phyloP scores from a whole-genome alignment of 2,113 vertebrate genomes.

The Sphaerodactylus townsendi region DNA sequence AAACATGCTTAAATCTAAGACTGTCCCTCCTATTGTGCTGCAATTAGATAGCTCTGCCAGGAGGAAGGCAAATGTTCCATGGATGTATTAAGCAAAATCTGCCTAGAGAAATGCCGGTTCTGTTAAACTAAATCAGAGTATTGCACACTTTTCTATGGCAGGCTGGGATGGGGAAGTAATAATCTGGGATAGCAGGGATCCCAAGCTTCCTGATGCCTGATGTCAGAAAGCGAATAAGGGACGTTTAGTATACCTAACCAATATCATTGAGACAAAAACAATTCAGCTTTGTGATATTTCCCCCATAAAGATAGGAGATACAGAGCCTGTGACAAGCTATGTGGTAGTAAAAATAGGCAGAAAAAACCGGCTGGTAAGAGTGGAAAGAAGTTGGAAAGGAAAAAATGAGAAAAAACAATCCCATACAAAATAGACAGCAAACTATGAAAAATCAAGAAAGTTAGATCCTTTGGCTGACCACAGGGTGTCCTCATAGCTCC shows the following conservation, averaged over 20 bases:
- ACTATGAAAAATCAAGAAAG: neutral
- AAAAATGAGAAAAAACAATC: neutral
- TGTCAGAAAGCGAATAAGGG: neutral
- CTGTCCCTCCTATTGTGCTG: no score
- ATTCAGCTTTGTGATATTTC: neutral
- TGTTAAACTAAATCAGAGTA: neutral
- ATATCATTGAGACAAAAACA: neutral
- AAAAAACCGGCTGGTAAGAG: neutral
- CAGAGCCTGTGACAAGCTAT: neutral
- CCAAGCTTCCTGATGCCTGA: neutral
- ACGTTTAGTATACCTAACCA: neutral
- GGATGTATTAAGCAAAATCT: neutral
- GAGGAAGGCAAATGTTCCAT: neutral
- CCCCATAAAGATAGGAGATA: neutral
- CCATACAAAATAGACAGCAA: neutral
- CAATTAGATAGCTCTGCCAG: neutral
- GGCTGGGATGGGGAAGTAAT: neutral
- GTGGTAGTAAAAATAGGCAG: neutral
- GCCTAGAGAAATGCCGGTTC: neutral
- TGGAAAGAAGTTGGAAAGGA: neutral
- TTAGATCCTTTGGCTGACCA: constrained; percentile 52
- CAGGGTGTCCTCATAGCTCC: constrained; percentile 64
- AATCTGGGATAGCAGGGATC: neutral
- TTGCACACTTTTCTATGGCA: neutral
- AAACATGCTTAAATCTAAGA: neutral